phyloP scores from a whole-genome alignment of 2,113 vertebrate genomes.

The Zosterops hypoxanthus region DNA sequence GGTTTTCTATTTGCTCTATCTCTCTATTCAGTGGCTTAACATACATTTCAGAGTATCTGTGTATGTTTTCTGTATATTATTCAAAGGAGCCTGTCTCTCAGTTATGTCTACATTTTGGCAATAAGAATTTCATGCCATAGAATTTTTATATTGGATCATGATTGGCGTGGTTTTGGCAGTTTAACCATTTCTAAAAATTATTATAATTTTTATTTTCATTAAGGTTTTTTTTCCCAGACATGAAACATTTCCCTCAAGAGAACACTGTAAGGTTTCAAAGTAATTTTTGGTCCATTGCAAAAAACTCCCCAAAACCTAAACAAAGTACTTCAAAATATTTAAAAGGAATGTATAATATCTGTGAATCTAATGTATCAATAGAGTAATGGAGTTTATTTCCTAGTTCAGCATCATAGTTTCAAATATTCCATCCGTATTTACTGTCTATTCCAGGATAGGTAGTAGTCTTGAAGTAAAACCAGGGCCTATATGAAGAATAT shows the following conservation, averaged over 20 bases:
- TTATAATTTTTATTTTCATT: background rate
- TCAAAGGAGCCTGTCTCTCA: background rate
- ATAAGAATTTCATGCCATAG: background rate
- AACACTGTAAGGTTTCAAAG: background rate
- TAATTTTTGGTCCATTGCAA: background rate
- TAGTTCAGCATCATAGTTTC: background rate
- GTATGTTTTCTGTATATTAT: background rate
- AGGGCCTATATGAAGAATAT: background rate
- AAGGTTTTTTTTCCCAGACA: background rate
- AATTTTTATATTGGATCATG: background rate
- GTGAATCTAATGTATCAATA: background rate
- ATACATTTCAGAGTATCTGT: background rate
- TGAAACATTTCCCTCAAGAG: background rate
- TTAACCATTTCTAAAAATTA: background rate
- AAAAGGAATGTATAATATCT: background rate
- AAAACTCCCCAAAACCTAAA: background rate
- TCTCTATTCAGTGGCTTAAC: background rate
- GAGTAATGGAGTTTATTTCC: background rate
- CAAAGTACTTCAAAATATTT: background rate
- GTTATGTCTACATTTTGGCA: background rate
- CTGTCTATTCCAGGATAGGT: accelerated
- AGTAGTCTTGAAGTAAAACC: background rate
- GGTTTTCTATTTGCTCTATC: background rate
- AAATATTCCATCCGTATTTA: background rate
- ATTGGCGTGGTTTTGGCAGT: background rate